Evolutionary conservation across 2,888 invertebrate species (phyloP).

Genomic region (Acleris sparsana): DNA sequence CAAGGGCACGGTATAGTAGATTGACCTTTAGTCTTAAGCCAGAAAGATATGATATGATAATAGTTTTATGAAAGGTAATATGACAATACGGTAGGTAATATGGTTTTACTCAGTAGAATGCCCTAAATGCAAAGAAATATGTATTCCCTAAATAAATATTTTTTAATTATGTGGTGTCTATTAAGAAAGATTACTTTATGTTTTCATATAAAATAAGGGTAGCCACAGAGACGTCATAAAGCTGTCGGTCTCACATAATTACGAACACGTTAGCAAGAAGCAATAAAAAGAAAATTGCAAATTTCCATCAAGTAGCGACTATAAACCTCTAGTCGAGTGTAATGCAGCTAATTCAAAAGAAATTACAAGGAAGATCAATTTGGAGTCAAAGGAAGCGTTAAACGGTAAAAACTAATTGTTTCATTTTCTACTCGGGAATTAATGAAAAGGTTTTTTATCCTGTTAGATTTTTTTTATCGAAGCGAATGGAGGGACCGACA

Average conservation of each 20-base stretch:
- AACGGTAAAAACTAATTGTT: slow-evolving; percentile 59
- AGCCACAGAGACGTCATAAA: not conserved
- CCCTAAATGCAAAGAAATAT: too few relatives aligned
- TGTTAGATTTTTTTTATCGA: not conserved
- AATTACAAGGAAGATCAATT: slow-evolving; percentile 47
- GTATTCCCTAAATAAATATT: too few relatives aligned
- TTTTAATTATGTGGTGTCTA: not conserved
- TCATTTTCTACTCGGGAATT: slow-evolving; percentile 54
- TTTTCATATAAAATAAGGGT: not conserved
- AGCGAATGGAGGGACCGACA: too few relatives aligned
- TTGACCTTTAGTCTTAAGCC: too few relatives aligned
- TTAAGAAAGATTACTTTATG: slow-evolving; percentile 1
- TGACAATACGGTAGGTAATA: too few relatives aligned
- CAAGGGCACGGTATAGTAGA: too few relatives aligned
- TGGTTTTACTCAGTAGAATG: too few relatives aligned
- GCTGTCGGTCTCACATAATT: slow-evolving; percentile 45
- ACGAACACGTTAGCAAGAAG: slow-evolving; percentile 53
- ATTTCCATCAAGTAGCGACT: slow-evolving; percentile 48
- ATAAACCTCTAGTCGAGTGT: slow-evolving; percentile 17
- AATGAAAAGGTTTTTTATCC: slow-evolving; percentile 42
- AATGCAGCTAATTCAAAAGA: slow-evolving; percentile 39
- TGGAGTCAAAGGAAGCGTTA: slow-evolving; percentile 50
- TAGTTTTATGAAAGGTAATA: too few relatives aligned
- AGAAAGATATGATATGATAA: too few relatives aligned
- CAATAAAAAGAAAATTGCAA: slow-evolving; percentile 48